Conservation (phyloP, 1,140 invertebrate species). For the Sinella curviseta region DNA sequence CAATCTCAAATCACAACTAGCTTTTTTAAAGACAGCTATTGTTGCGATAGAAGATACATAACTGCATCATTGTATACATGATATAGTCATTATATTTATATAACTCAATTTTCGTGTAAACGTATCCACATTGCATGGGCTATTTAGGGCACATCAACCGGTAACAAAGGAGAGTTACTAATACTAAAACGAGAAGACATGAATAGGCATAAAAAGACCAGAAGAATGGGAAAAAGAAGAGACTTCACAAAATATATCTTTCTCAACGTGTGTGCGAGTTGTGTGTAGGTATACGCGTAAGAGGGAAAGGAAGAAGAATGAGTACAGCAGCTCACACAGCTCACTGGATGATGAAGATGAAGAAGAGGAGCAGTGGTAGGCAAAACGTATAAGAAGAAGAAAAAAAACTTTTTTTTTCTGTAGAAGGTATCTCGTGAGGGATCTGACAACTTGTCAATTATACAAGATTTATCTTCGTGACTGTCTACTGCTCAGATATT, state of each 20-base stretch:
- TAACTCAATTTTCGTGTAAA: too few species aligned
- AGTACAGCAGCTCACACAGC: background rate
- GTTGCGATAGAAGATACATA: too few species aligned
- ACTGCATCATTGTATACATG: too few species aligned
- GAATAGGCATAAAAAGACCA: background rate
- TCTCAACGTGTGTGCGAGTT: too few species aligned
- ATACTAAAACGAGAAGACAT: too few species aligned
- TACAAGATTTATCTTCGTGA: conserved; percentile 45
- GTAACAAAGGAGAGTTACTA: background rate
- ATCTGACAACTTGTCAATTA: conserved; percentile 48
- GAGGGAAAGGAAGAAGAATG: background rate
- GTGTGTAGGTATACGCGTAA: too few species aligned
- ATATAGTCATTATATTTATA: too few species aligned
- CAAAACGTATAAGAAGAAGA: background rate
- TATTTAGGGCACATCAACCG: conserved; percentile 6
- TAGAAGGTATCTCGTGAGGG: conserved; percentile 35
- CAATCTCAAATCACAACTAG: too few species aligned
- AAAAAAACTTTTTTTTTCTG: background rate
- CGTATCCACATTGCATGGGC: background rate
- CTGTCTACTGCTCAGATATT: conserved; percentile 24
- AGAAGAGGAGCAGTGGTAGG: background rate
- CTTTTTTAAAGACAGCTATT: too few species aligned
- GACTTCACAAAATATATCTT: background rate
- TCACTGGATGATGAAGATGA: too few species aligned
- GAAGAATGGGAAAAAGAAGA: background rate